A percentile compares a stretch with the other conserved stretches of the same genome.
Evolutionary conservation across 2,888 invertebrate species (phyloP).

Genomic region (Cancer borealis): DNA sequence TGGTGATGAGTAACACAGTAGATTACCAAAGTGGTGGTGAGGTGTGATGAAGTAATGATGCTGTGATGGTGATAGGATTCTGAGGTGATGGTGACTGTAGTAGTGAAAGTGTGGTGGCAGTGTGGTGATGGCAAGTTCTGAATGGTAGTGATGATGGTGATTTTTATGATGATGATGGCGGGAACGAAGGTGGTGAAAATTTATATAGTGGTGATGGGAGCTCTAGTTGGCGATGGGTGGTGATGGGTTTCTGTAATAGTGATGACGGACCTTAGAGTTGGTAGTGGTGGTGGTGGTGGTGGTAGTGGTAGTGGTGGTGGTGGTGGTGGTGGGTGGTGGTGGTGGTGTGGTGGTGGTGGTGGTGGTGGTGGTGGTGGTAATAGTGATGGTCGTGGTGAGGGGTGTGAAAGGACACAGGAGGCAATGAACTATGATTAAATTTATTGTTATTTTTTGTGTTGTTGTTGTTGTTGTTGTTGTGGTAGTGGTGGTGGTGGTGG

Average conservation of each 20-base stretch:
- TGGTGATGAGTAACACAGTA: background rate
- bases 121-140: background rate
- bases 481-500: background rate
- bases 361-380: background rate
- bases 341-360: background rate
- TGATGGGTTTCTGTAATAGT: background rate
- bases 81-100: background rate
- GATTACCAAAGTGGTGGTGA: no score
- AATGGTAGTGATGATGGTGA: no score
- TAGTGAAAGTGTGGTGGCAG: background rate
- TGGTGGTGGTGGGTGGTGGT: background rate
- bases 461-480: conserved; percentile 8
- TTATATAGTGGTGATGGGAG: background rate
- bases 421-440: background rate
- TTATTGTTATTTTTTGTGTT: background rate
- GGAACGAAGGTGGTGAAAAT: background rate
- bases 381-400: background rate
- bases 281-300: background rate
- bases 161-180: background rate
- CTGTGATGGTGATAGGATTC: background rate
- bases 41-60: background rate
- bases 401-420: background rate
- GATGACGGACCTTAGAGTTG: background rate
- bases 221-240: background rate
- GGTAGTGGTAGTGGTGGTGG: background rate